phyloP scores from a whole-genome alignment of 2,888 invertebrate genomes.

The Elysia crispata region DNA sequence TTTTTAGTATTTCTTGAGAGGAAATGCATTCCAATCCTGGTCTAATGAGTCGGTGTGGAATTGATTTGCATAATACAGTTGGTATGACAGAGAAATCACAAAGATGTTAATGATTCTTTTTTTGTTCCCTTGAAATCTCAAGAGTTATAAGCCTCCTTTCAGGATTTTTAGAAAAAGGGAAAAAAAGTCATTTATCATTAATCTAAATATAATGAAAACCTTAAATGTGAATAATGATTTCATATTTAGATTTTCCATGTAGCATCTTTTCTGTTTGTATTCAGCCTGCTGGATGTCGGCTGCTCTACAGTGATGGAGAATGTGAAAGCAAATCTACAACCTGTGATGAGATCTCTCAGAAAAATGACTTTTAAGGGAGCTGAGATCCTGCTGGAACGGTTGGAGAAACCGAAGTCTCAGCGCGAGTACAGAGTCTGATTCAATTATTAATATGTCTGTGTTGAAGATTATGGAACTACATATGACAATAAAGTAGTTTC shows the following conservation, averaged over 20 bases:
- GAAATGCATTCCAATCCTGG: too few species aligned
- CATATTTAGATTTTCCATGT: conserved; percentile 15
- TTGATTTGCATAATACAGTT: too few species aligned
- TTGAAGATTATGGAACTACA: not conserved
- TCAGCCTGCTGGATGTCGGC: conserved; percentile 71
- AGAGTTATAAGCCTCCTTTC: too few species aligned
- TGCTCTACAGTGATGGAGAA: conserved; percentile 65
- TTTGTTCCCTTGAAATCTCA: too few species aligned
- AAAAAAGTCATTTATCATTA: too few species aligned
- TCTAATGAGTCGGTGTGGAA: too few species aligned
- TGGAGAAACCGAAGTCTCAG: conserved; percentile 51
- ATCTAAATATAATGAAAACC: too few species aligned
- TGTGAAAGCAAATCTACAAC: conserved; percentile 62
- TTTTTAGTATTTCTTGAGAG: too few species aligned
- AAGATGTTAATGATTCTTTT: too few species aligned
- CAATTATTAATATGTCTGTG: too few species aligned
- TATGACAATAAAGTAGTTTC: not conserved
- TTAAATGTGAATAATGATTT: not conserved
- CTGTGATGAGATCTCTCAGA: conserved; percentile 66
- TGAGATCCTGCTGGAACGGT: conserved; percentile 69
- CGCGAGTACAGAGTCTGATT: conserved; percentile 33
- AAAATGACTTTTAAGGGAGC: conserved; percentile 75
- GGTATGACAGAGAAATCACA: too few species aligned
- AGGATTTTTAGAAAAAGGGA: too few species aligned
- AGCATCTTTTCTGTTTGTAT: conserved; percentile 13